A percentile compares a stretch with the other conserved stretches of the same genome.
phyloP scores from a whole-genome alignment of 2,888 invertebrate genomes.

The Brachypalpus laphriformis region DNA sequence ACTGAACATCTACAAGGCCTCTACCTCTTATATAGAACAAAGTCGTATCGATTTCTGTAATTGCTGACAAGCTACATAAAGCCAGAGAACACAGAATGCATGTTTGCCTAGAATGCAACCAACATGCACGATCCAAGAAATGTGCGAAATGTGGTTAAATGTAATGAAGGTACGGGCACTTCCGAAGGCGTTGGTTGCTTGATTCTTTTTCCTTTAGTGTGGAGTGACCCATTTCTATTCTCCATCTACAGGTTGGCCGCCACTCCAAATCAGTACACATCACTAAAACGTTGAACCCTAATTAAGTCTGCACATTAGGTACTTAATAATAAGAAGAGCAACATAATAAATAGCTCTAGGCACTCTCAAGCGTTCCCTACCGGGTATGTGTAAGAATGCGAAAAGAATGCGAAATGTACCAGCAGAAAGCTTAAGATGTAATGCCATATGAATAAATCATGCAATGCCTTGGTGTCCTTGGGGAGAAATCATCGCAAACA shows the following conservation, averaged over 20 bases:
- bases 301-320: conserved; percentile 40
- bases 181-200: not conserved
- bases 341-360: conserved; percentile 37
- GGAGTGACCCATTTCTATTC: not conserved
- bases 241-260: not conserved
- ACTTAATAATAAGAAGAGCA: conserved; percentile 28
- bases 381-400: conserved; percentile 20
- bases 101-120: not conserved
- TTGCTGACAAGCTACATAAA: conserved; percentile 8
- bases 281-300: conserved; percentile 24
- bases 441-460: conserved; percentile 69
- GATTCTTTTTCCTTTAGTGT: not conserved
- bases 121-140: conserved; percentile 20
- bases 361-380: conserved; percentile 31
- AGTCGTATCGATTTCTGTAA: conserved; percentile 42
- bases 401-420: conserved; percentile 47
- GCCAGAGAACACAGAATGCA: not conserved
- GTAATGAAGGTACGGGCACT: conserved; percentile 18
- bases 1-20: not conserved
- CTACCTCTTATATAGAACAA: not conserved
- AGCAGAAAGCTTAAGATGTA: conserved; percentile 50
- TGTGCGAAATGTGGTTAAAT: conserved; percentile 19
- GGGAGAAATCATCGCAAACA: conserved; percentile 57
- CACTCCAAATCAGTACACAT: conserved; percentile 12
- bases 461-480: conserved; percentile 34